Percentiles rank a stretch among this genome's conserved stretches.
phyloP scores from a whole-genome alignment of 53 echinoderm and acorn worm species.

The Paelopatides confundens region DNA sequence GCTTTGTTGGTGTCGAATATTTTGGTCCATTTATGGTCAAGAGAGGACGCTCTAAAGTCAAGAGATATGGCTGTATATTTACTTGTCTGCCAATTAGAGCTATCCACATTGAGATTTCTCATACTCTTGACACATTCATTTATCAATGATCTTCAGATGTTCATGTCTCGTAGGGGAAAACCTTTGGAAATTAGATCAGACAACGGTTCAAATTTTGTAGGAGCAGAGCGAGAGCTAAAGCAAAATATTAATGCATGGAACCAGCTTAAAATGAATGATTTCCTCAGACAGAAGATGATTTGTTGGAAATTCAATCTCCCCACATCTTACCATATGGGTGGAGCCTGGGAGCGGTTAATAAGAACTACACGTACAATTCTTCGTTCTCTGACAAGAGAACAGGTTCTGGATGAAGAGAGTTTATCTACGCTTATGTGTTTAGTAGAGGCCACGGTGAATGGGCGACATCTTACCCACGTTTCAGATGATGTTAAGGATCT shows the following conservation, averaged over 20 bases:
- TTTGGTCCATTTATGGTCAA: constrained; percentile 69
- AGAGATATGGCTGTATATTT: constrained; percentile 67
- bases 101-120: constrained; percentile 59
- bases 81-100: constrained; percentile 64
- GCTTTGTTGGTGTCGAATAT: constrained; percentile 59
- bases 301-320: constrained; percentile 65
- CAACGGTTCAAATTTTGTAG: constrained; percentile 77
- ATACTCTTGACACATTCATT: constrained; percentile 49
- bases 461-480: constrained; percentile 60
- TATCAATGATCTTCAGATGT: constrained; percentile 51
- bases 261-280: constrained; percentile 2
- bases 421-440: constrained; percentile 63
- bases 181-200: constrained; percentile 58
- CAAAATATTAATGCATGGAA: constrained; percentile 37
- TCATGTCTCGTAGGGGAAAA: constrained; percentile 52
- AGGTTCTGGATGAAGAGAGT: constrained; percentile 52
- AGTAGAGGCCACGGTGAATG: constrained; percentile 59
- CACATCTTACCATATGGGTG: constrained; percentile 60
- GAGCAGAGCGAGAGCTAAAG: constrained; percentile 63
- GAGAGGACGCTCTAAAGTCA: constrained; percentile 46
- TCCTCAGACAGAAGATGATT: constrained; percentile 47
- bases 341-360: constrained; percentile 68
- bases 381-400: constrained; percentile 53
- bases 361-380: constrained; percentile 49
- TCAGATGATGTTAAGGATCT: constrained; percentile 64